phyloP scores from a whole-genome alignment of 92 coral and sea anemone genomes.

The Porites rus region DNA sequence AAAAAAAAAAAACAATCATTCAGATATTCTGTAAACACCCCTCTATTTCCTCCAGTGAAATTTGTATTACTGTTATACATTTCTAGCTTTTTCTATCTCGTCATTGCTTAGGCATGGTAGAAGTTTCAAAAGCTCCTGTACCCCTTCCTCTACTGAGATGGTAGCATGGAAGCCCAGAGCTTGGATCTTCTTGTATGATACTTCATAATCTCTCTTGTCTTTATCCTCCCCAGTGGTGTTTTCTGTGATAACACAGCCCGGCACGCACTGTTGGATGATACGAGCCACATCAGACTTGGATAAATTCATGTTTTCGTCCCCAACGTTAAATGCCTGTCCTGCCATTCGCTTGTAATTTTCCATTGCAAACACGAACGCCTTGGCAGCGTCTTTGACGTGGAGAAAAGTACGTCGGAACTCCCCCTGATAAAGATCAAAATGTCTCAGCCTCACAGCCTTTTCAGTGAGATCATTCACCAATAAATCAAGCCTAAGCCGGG shows the following conservation, averaged over 20 bases:
- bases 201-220: conserved; percentile 92
- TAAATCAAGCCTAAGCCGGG: conserved; percentile 89
- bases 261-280: conserved; percentile 74
- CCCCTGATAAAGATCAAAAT: conserved; percentile 96
- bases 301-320: conserved; percentile 94
- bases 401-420: conserved; percentile 91
- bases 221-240: conserved; percentile 82
- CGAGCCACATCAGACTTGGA: conserved; percentile 87
- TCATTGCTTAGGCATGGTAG: conserved; percentile 83
- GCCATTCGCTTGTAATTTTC: conserved; percentile 79
- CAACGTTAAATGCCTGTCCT: conserved; percentile 90
- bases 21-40: too few relatives aligned
- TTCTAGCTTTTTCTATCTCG: conserved; percentile 84
- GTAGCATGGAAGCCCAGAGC: conserved; percentile 85
- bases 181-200: conserved; percentile 83
- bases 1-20: too few relatives aligned
- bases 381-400: conserved; percentile 95
- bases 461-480: conserved; percentile 91
- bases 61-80: conserved; percentile 35
- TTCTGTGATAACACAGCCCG: conserved; percentile 83
- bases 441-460: conserved; percentile 83
- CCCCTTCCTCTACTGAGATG: conserved; percentile 78
- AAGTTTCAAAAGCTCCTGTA: conserved; percentile 81
- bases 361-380: conserved; percentile 88
- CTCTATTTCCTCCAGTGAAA: too few relatives aligned